phyloP scores from a whole-genome alignment of 2,888 invertebrate genomes.

The Syrista parreyssii region DNA sequence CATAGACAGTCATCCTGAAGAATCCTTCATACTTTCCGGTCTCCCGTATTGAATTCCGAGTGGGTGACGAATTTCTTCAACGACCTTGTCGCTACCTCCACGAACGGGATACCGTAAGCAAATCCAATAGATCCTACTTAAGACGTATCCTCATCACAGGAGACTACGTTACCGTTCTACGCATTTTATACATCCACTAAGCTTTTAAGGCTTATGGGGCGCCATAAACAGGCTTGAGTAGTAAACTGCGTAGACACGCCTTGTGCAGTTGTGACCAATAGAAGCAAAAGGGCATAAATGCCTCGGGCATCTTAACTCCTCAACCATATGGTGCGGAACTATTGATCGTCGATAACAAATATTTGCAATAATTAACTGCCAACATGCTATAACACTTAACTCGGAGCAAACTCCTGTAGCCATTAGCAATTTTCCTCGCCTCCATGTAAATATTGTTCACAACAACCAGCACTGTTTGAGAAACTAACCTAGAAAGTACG shows the following conservation, averaged over 20 bases:
- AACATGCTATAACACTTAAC: neutral
- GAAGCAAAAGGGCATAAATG: neutral
- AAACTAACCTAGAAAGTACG: neutral
- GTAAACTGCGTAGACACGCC: neutral
- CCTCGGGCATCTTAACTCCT: neutral
- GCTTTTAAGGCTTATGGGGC: neutral
- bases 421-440: neutral
- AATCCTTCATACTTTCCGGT: neutral
- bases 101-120: neutral
- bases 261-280: neutral
- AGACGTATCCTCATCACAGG: neutral
- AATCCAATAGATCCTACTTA: neutral
- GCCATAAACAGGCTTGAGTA: neutral
- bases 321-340: slow-evolving; percentile 6
- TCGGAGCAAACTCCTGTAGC: neutral
- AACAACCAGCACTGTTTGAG: neutral
- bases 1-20: neutral
- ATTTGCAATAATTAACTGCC: slow-evolving; percentile 24
- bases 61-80: neutral
- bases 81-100: neutral
- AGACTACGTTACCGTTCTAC: neutral
- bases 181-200: neutral
- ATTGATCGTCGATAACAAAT: slow-evolving; percentile 20
- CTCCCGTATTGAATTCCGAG: neutral
- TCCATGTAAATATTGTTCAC: neutral